Evolutionary conservation across 2,888 invertebrate species (phyloP).

Genomic region (Callyntrura guangdongensis): DNA sequence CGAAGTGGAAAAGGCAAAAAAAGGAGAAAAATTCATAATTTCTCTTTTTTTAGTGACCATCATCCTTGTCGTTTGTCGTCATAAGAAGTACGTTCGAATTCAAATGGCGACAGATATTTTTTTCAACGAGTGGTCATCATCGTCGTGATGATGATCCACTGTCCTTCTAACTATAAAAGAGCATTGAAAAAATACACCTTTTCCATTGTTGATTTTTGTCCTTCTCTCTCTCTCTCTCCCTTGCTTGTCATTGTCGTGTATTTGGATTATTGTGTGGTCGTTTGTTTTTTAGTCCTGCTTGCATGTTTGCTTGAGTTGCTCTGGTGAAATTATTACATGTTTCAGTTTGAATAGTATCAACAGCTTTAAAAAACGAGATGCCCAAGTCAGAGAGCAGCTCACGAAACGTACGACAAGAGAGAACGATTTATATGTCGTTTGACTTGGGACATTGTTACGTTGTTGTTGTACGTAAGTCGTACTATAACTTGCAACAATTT

Average conservation of each 20-base stretch:
- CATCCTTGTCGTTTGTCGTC: constrained; percentile 27
- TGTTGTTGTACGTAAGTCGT: constrained; percentile 19
- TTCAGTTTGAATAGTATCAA: constrained; percentile 54
- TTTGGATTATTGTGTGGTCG: constrained; percentile 69
- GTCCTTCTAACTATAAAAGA: constrained; percentile 26
- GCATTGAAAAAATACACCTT: constrained; percentile 35
- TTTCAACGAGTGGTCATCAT: constrained; percentile 51
- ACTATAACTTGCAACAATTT: constrained; percentile 51
- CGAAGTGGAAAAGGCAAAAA: not conserved
- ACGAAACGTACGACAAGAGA: constrained; percentile 40
- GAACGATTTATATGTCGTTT: constrained; percentile 59
- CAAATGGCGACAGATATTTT: constrained; percentile 64
- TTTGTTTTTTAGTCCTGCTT: constrained; percentile 19
- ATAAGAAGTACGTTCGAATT: constrained; percentile 49
- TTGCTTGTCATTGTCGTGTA: not conserved
- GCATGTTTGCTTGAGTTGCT: not conserved
- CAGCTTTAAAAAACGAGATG: constrained; percentile 33
- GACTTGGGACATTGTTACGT: constrained; percentile 43
- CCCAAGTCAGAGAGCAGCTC: constrained; percentile 40
- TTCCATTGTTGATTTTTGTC: constrained; percentile 32
- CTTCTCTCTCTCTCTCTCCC: constrained; percentile 8
- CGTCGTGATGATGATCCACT: constrained; percentile 42
- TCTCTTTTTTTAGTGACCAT: constrained; percentile 29
- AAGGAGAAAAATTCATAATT: constrained; percentile 53
- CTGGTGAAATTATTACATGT: constrained; percentile 47